Evolutionary conservation across 2,797 vertebrate species (phyloP).

Genomic region (Acipenser transmontanus): DNA sequence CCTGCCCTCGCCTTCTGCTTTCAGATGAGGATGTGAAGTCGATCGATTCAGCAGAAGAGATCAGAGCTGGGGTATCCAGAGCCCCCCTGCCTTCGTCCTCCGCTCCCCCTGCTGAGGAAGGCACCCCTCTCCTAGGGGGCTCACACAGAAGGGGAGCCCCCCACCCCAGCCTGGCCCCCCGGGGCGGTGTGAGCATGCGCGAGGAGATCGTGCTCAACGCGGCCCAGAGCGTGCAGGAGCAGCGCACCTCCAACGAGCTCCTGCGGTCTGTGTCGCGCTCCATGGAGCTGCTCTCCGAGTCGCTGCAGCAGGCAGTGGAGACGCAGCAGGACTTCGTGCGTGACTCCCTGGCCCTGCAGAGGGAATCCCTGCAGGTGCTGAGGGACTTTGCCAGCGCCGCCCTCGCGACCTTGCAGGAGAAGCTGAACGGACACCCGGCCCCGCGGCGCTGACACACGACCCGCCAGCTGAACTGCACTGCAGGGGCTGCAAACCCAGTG

Average conservation of each 20-base stretch:
- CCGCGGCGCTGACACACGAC: constrained; percentile 31
- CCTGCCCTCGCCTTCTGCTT: no score
- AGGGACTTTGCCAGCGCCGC: constrained; percentile 58
- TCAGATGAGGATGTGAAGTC: no score
- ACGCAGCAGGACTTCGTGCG: constrained; percentile 62
- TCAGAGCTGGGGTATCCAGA: not conserved
- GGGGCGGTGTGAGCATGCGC: constrained; percentile 26
- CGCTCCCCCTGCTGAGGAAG: no score
- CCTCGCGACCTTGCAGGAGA: constrained; percentile 57
- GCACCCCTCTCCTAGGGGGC: no score
- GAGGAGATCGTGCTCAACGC: constrained; percentile 48
- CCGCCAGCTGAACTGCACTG: no score
- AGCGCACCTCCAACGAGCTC: constrained; percentile 52
- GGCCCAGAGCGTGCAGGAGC: constrained; percentile 59
- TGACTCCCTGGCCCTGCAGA: constrained; percentile 59
- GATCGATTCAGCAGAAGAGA: not conserved
- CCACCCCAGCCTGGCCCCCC: constrained; percentile 31
- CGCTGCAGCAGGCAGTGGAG: constrained; percentile 61
- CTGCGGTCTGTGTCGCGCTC: constrained; percentile 58
- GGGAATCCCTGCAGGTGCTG: constrained; percentile 58
- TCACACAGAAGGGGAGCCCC: not conserved
- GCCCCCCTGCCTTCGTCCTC: constrained; percentile 10
- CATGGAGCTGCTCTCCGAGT: constrained; percentile 56
- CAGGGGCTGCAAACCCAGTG: no score
- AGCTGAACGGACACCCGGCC: constrained; percentile 44